Conservation (phyloP, 2,888 invertebrate species). For the Hipparchia semele region DNA sequence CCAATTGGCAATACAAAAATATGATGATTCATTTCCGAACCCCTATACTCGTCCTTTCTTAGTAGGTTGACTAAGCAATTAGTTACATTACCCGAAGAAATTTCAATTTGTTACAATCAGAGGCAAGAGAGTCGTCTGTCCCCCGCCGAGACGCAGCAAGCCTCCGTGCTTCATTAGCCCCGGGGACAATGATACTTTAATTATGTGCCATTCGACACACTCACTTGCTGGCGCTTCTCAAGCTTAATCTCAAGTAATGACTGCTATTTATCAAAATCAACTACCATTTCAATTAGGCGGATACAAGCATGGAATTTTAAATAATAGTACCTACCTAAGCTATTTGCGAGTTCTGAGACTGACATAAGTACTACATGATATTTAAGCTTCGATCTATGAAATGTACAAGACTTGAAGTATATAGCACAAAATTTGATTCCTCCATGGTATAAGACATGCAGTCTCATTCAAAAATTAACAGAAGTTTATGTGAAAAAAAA, state of each 20-base stretch:
- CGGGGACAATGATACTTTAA: conserved; percentile 78
- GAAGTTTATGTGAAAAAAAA: too few relatives aligned
- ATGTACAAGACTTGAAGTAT: too few relatives aligned
- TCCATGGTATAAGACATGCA: too few relatives aligned
- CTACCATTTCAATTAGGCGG: conserved; percentile 33
- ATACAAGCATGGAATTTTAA: neutral
- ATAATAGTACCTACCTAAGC: neutral
- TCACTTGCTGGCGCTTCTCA: conserved; percentile 53
- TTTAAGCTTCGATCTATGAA: too few relatives aligned
- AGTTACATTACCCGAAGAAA: conserved; percentile 66
- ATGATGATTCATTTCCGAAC: conserved; percentile 60
- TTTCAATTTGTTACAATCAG: conserved; percentile 77
- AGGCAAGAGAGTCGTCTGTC: conserved; percentile 57
- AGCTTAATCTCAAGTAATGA: conserved; percentile 51
- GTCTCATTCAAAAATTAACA: too few relatives aligned
- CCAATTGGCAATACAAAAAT: conserved; percentile 38
- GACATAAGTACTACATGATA: too few relatives aligned
- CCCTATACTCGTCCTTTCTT: conserved; percentile 58
- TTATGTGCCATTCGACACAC: conserved; percentile 78
- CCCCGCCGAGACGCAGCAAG: conserved; percentile 54
- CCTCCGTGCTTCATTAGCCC: conserved; percentile 65
- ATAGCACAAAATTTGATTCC: too few relatives aligned
- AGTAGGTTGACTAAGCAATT: conserved; percentile 52
- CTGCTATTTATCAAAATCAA: conserved; percentile 65
- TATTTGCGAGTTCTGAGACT: too few relatives aligned